Base-by-base conservation (phyloP, 2,797 vertebrate species). In the Halcyon chelicuti region DNA sequence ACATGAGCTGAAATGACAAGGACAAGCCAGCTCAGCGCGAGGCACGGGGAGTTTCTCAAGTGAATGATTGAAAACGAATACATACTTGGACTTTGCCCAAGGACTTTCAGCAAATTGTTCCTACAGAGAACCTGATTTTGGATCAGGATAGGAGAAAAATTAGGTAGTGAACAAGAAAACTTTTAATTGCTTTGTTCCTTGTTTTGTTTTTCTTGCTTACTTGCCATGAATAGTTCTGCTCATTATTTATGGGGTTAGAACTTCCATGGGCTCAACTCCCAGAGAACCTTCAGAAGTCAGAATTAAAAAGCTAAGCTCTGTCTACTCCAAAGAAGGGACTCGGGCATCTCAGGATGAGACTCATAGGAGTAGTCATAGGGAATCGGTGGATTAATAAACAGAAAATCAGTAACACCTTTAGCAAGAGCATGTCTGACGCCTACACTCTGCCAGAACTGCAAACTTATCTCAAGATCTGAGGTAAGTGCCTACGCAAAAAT, bases 1-100 rank as follows among this genome's bases (percentile, higher is more conserved):
- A 74, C 79, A 82, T 16, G 72, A 91, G 63, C 55, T 95, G 84
- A 78, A 87, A 88, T 87, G 96, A 96, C 94, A 97, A 97, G 96
- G 97, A 95, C 96, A 92, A 97, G 78, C 39, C 60, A 86, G 80
- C 51, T 94, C 74, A 88, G 78, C 8, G 26, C 51, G 88, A 96
- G 88, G 81, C 40, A 94, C 94, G n/a, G 73, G 76, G 46, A 76
- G 52, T 83, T 95, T 95, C 81, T 91, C 51, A 93, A 79, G 57
- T n/a, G 49, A 89, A 26, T 35, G 39, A 74, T 19, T 82, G 80
- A 94, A 94, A 94, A 58, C 0, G 3, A 91, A 94, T 26, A 33
- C 9, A 33, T 12, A 44, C 44, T 15, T 85, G 37, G 83, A 77
- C 49, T 92, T 92, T 79, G 22, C 19, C 60, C 88, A 95, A 96